Conservation (phyloP, 2,888 invertebrate species). For the Apodemia zela region DNA sequence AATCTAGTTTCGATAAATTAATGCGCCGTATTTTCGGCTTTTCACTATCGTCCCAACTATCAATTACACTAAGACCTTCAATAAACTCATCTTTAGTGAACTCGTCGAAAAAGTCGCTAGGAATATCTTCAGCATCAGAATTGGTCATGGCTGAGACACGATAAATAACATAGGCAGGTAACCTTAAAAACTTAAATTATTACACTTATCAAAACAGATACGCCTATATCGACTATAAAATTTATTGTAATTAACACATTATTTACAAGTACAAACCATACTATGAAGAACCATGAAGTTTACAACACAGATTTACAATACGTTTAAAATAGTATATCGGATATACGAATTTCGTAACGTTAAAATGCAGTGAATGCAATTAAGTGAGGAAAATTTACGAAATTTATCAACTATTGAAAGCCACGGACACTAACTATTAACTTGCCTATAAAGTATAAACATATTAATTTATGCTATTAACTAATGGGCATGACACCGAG, state of each 20-base stretch:
- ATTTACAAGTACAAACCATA: not conserved
- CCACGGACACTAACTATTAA: too few relatives aligned
- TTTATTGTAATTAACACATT: not conserved
- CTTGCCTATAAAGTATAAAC: too few relatives aligned
- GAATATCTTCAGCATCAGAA: constrained; percentile 60
- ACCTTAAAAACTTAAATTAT: not conserved
- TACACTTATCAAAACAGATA: not conserved
- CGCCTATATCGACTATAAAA: not conserved
- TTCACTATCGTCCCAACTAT: constrained; percentile 61
- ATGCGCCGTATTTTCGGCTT: constrained; percentile 34
- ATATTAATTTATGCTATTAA: too few relatives aligned
- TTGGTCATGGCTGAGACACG: not conserved
- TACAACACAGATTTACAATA: too few relatives aligned
- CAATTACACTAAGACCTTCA: constrained; percentile 69
- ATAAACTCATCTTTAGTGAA: constrained; percentile 70
- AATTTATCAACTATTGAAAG: too few relatives aligned
- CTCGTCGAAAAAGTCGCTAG: constrained; percentile 74
- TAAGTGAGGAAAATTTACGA: too few relatives aligned
- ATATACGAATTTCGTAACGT: too few relatives aligned
- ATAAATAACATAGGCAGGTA: not conserved
- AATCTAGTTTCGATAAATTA: constrained; percentile 42
- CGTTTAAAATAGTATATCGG: too few relatives aligned
- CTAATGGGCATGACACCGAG: too few relatives aligned
- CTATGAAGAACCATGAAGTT: too few relatives aligned
- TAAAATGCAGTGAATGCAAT: too few relatives aligned